These are phyloP conservation scores for Anthonomus grandis DNA, from an alignment of 1,140 invertebrate species.

Conservation along the genomic window DNA sequence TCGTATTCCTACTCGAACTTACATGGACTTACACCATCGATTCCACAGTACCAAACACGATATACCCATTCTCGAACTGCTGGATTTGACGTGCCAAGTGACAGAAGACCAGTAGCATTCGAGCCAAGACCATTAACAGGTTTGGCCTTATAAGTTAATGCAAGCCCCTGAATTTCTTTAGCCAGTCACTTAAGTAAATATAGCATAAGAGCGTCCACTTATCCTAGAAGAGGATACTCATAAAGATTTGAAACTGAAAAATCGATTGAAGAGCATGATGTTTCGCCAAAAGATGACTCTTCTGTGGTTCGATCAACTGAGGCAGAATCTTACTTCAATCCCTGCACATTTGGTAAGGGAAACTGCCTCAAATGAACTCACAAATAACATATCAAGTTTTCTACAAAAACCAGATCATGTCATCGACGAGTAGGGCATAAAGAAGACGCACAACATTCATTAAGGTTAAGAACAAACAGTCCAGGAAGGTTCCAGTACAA, in stretches of 20 bases:
- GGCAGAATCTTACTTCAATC: conserved; percentile 64
- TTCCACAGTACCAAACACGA: not conserved
- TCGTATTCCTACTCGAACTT: not conserved
- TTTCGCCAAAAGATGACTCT: conserved; percentile 62
- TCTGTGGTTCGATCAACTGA: conserved; percentile 71
- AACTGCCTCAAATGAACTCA: conserved; percentile 71
- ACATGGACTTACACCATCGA: not conserved
- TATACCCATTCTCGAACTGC: conserved; percentile 12
- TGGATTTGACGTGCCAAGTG: conserved; percentile 22
- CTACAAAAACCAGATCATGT: conserved; percentile 78
- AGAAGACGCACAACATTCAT: conserved; percentile 51
- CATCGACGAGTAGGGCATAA: conserved; percentile 71
- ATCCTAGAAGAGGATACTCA: conserved; percentile 63
- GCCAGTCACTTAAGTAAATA: conserved; percentile 50
- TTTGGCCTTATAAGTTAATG: conserved; percentile 28
- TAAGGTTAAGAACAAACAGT: conserved; percentile 41
- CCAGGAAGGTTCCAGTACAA: no score
- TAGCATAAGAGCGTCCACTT: conserved; percentile 38
- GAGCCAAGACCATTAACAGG: conserved; percentile 34
- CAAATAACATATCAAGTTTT: conserved; percentile 74
- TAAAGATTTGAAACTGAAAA: conserved; percentile 53
- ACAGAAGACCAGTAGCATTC: conserved; percentile 28
- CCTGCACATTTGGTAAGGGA: conserved; percentile 70
- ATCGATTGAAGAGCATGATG: conserved; percentile 54
- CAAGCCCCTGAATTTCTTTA: conserved; percentile 22